Evolutionary conservation across 1,140 invertebrate species (phyloP).

Genomic region (Formica exsecta): DNA sequence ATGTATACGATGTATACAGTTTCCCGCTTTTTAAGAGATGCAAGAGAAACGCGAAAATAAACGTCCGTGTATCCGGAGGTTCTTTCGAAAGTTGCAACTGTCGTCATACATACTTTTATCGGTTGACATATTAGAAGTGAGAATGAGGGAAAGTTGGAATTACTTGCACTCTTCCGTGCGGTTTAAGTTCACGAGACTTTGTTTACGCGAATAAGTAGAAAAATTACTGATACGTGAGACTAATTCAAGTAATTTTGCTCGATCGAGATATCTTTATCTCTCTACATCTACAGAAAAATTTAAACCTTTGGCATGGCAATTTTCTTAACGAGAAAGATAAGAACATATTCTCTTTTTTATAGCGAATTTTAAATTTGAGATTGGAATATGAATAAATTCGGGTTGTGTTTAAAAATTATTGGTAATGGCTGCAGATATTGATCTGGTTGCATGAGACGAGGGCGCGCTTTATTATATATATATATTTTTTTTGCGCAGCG

Average conservation of each 20-base stretch:
- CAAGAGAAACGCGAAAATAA: conserved; percentile 14
- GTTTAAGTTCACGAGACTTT: neutral
- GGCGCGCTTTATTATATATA: conserved; percentile 30
- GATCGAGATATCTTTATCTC: neutral
- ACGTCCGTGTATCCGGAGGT: neutral
- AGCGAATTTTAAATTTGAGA: neutral
- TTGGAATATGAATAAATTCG: neutral
- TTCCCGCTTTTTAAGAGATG: conserved; percentile 4
- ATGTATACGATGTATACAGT: neutral
- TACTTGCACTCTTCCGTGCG: neutral
- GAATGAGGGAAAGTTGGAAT: conserved; percentile 41
- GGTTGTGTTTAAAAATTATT: neutral
- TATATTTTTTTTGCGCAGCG: conserved; percentile 3
- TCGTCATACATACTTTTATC: conserved; percentile 8
- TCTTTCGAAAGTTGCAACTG: conserved; percentile 38
- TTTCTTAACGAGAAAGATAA: neutral
- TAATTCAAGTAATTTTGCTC: neutral
- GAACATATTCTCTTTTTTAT: neutral
- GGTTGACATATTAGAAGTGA: conserved; percentile 25
- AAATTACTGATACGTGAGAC: neutral
- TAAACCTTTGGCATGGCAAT: neutral
- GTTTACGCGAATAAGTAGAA: neutral
- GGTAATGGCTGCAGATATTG: neutral
- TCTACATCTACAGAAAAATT: neutral
- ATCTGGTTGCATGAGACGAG: conserved; percentile 23